Conservation (phyloP, 2,888 invertebrate species). For the Cephus nigrinus region DNA sequence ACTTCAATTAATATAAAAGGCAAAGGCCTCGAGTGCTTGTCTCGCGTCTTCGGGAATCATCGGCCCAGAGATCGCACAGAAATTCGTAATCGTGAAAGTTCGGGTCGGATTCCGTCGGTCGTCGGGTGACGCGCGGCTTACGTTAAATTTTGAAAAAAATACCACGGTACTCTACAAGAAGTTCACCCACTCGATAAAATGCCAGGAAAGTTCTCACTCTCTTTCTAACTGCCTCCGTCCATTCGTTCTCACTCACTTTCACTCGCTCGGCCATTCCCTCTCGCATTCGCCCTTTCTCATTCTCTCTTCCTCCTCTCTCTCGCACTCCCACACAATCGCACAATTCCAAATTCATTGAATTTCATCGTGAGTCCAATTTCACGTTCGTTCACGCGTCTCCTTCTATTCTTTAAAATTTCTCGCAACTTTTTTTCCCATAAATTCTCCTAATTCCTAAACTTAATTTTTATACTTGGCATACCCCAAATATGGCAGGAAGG, state of each 20-base stretch:
- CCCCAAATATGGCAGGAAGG: conserved; percentile 75
- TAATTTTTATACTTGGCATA: conserved; percentile 71
- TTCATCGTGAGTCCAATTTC: background rate
- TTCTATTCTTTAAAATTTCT: conserved; percentile 18
- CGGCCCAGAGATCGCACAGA: background rate
- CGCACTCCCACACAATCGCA: background rate
- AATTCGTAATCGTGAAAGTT: background rate
- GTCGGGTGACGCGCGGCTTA: conserved; percentile 1
- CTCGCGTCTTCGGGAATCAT: conserved; percentile 27
- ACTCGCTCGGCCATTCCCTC: conserved; percentile 24
- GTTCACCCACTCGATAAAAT: conserved; percentile 40
- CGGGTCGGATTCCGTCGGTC: conserved; percentile 5
- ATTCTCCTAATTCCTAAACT: conserved; percentile 60
- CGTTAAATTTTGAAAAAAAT: conserved; percentile 63
- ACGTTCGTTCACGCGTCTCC: conserved; percentile 3
- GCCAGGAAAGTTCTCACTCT: conserved; percentile 20
- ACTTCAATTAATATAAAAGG: conserved; percentile 26
- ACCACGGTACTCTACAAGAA: conserved; percentile 53
- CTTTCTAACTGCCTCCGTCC: conserved; percentile 18
- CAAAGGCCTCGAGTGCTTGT: conserved; percentile 48
- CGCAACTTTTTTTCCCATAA: conserved; percentile 25
- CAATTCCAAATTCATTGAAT: conserved; percentile 5
- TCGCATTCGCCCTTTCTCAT: conserved; percentile 27
- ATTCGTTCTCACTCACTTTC: conserved; percentile 16
- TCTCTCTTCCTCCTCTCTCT: conserved; percentile 30